phyloP scores from a whole-genome alignment of 2,113 vertebrate genomes.

The Porphyrio hochstetteri region DNA sequence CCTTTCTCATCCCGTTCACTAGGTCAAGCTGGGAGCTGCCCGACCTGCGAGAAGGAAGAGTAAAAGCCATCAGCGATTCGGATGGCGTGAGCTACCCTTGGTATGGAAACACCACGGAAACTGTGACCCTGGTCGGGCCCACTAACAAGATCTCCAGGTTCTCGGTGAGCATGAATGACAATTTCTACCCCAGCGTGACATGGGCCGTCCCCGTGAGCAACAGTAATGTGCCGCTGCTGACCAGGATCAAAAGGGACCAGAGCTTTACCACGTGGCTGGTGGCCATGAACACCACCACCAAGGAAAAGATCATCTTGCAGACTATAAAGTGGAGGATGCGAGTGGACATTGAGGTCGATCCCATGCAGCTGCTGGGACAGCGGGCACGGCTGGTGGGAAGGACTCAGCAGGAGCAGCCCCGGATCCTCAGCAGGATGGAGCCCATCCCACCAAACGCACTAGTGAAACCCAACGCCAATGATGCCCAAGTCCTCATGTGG shows the following conservation, averaged over 20 bases:
- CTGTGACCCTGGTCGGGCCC: conserved; percentile 91
- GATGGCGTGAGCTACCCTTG: conserved; percentile 98
- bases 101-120: conserved; percentile 98
- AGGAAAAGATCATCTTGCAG: conserved; percentile 95
- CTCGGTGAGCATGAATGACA: conserved; percentile 98
- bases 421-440: conserved; percentile 93
- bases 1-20: background rate
- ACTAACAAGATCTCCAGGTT: conserved; percentile 94
- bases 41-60: conserved; percentile 90
- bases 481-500: conserved; percentile 99
- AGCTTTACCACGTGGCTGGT: conserved; percentile 99
- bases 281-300: conserved; percentile 92
- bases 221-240: conserved; percentile 92
- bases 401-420: conserved; percentile 93
- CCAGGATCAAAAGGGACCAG: conserved; percentile 96
- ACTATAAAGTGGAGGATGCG: conserved; percentile 98
- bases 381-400: conserved; percentile 89
- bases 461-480: conserved; percentile 95
- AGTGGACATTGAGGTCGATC: conserved; percentile 93
- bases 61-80: conserved; percentile 96
- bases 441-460: conserved; percentile 92
- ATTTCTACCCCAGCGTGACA: conserved; percentile 98
- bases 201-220: conserved; percentile 98
- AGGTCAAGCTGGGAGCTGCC: conserved; percentile 99
- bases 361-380: conserved; percentile 88